These are phyloP conservation scores for Calcarius lapponicus DNA, from an alignment of 2,797 vertebrate species.

Conservation along the genomic window DNA sequence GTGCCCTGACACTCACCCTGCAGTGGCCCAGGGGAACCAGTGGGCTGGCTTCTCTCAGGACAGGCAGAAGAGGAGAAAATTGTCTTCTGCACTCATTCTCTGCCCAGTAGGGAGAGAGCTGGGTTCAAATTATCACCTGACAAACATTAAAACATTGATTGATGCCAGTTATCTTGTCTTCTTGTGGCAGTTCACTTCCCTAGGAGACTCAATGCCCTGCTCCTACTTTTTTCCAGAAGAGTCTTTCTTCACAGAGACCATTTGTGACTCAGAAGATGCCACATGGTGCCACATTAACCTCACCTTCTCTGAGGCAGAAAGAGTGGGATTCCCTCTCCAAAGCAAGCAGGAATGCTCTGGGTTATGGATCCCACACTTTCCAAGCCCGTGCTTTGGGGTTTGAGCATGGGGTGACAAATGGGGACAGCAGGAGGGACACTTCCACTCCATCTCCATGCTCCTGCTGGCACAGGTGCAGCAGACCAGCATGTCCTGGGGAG, in stretches of 20 bases:
- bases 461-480: neutral
- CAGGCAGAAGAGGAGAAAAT: neutral
- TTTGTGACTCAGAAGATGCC: too few relatives aligned
- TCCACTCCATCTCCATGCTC: neutral
- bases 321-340: neutral
- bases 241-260: neutral
- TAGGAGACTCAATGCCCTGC: neutral
- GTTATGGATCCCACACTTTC: neutral
- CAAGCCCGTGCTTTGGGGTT: neutral
- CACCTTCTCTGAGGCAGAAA: neutral
- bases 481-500: neutral
- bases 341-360: neutral
- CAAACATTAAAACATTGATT: neutral
- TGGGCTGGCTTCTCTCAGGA: neutral
- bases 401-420: neutral
- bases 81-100: neutral
- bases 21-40: neutral
- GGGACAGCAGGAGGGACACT: neutral
- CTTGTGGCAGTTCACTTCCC: neutral
- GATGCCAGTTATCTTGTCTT: neutral
- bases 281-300: neutral
- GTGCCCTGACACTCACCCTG: neutral
- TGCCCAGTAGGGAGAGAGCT: neutral
- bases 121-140: neutral
- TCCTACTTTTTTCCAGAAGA: neutral